These are phyloP conservation scores for Podarcis muralis DNA, from an alignment of 2,113 vertebrate genomes.

Conservation along the genomic window DNA sequence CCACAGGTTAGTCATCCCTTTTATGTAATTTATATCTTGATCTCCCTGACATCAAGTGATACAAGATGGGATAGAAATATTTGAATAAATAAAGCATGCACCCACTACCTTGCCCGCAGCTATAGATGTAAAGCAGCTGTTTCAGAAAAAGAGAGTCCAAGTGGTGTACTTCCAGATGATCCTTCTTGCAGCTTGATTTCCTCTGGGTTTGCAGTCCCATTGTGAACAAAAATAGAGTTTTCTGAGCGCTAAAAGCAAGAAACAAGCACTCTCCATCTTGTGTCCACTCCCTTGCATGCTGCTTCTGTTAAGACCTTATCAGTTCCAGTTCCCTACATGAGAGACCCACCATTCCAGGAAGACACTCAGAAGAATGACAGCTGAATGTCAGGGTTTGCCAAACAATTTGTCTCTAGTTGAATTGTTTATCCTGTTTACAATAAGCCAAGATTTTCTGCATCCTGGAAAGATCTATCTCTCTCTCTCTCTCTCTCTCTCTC, in stretches of 20 bases:
- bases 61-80: too few relatives aligned
- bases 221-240: background rate
- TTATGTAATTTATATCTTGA: too few relatives aligned
- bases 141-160: background rate
- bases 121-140: background rate
- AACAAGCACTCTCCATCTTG: background rate
- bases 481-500: too few relatives aligned
- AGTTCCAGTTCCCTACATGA: background rate
- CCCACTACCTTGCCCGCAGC: background rate
- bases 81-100: background rate
- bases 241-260: background rate
- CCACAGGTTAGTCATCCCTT: too few relatives aligned
- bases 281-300: background rate
- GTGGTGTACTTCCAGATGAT: background rate
- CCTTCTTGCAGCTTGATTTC: background rate
- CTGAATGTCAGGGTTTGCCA: background rate
- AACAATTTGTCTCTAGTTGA: background rate
- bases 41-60: too few relatives aligned
- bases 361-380: background rate
- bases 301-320: background rate
- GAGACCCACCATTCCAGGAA: background rate
- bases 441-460: background rate
- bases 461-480: background rate
- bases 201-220: background rate
- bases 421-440: background rate